These are phyloP conservation scores for Eledone cirrhosa DNA, from an alignment of 2,888 invertebrate genomes.

Conservation along the genomic window DNA sequence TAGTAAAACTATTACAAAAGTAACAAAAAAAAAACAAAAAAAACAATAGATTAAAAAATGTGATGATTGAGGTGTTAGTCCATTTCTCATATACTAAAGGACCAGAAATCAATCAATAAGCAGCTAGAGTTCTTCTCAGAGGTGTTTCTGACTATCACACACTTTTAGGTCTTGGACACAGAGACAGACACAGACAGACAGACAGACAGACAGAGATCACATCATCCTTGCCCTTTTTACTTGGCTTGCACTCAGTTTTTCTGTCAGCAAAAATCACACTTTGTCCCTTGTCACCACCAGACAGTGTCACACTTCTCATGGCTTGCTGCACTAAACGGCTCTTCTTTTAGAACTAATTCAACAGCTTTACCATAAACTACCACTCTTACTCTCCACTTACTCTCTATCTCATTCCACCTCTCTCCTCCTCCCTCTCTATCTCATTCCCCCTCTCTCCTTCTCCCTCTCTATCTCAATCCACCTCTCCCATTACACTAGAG, in stretches of 20 bases:
- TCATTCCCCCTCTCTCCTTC: background rate
- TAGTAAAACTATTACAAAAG: background rate
- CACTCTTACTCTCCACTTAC: background rate
- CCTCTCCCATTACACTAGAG: no score
- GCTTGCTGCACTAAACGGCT: background rate
- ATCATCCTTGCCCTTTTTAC: background rate
- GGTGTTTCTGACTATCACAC: no score
- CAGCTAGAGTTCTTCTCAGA: no score
- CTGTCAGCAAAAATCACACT: no score
- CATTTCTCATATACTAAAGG: no score
- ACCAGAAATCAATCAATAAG: no score
- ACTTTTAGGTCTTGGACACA: background rate
- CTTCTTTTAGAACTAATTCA: no score
- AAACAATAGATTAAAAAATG: no score
- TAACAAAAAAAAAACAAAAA: background rate
- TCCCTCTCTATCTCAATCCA: background rate
- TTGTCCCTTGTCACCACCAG: no score
- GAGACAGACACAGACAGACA: background rate
- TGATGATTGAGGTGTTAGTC: no score
- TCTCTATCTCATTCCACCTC: background rate
- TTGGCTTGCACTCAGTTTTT: background rate
- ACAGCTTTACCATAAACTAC: no score
- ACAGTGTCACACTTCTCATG: no score
- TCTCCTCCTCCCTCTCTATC: background rate
- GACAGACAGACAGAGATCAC: background rate